A percentile compares a stretch with the other conserved stretches of the same genome.
Evolutionary conservation across 2,888 invertebrate genomes (phyloP).

Genomic region (Cryptocephalus primarius): DNA sequence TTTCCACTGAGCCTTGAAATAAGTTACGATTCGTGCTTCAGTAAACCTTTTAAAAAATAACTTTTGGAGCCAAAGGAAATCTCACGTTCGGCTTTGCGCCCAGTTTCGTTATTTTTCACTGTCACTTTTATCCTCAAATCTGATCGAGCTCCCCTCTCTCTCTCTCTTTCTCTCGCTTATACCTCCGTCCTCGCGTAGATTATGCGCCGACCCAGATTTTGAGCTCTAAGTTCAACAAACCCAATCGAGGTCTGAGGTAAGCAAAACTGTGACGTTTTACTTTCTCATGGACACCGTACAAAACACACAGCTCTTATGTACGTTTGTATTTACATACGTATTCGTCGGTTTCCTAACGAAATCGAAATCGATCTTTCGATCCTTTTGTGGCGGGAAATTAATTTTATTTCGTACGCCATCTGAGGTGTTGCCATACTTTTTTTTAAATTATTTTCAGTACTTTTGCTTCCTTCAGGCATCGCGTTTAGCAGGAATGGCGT

Average conservation of each 20-base stretch:
- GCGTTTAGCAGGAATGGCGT: too few species aligned
- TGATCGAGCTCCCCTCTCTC: slow-evolving; percentile 11
- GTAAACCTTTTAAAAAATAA: too few species aligned
- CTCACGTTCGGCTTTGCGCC: neutral
- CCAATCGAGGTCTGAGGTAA: slow-evolving; percentile 27
- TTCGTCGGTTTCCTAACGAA: slow-evolving; percentile 13
- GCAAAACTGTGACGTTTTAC: slow-evolving; percentile 28
- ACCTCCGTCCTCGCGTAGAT: slow-evolving; percentile 12
- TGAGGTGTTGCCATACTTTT: too few species aligned
- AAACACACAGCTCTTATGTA: too few species aligned
- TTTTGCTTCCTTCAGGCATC: too few species aligned
- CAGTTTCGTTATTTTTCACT: slow-evolving; percentile 27
- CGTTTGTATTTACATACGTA: slow-evolving; percentile 9
- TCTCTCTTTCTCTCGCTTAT: slow-evolving; percentile 6
- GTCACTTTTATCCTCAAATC: slow-evolving; percentile 25
- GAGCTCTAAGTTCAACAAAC: slow-evolving; percentile 26
- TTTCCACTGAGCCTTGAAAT: too few species aligned
- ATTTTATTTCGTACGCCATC: too few species aligned
- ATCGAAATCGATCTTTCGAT: slow-evolving; percentile 19
- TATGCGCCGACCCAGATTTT: slow-evolving; percentile 25
- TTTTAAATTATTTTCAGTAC: too few species aligned
- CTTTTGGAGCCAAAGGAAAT: too few species aligned
- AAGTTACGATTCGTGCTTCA: too few species aligned
- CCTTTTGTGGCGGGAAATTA: neutral
- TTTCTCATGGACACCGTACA: slow-evolving; percentile 28